These are phyloP conservation scores for Anastatus disparis DNA, from an alignment of 1,140 invertebrate species.

Conservation along the genomic window DNA sequence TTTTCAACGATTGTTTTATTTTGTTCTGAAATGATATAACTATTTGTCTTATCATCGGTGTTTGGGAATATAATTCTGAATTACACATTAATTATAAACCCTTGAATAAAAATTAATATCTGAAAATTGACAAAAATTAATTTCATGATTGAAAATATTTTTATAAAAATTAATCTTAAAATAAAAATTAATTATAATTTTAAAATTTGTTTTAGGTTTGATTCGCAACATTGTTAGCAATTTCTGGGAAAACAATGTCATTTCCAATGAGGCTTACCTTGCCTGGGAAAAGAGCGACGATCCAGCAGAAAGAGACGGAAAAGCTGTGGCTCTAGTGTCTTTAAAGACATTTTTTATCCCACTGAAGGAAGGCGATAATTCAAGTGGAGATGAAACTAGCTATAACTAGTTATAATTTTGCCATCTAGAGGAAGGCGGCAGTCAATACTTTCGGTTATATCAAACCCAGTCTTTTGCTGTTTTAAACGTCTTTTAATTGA, in stretches of 20 bases:
- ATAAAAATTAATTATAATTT: neutral
- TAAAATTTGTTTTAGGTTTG: conserved; percentile 55
- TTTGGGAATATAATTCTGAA: no score
- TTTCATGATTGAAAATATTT: neutral
- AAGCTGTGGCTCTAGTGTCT: conserved; percentile 69
- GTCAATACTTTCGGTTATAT: conserved; percentile 28
- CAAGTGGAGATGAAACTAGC: conserved; percentile 58
- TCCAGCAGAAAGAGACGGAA: conserved; percentile 68
- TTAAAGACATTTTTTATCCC: conserved; percentile 72
- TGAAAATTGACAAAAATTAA: no score
- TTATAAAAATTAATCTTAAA: neutral
- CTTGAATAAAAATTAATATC: no score
- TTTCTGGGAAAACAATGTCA: conserved; percentile 71
- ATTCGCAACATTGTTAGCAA: conserved; percentile 68
- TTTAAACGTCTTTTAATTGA: conserved; percentile 25
- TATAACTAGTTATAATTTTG: conserved; percentile 41
- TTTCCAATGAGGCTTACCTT: conserved; percentile 72
- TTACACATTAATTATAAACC: no score
- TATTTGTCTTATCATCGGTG: no score
- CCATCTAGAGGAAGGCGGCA: conserved; percentile 40
- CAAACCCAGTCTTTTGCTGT: conserved; percentile 28
- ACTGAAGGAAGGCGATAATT: conserved; percentile 69
- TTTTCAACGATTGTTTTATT: no score
- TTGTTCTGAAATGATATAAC: no score
- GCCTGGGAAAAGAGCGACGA: conserved; percentile 69